These are phyloP conservation scores for Anguilla rostrata DNA, from an alignment of 2,113 vertebrate species.

Conservation along the genomic window DNA sequence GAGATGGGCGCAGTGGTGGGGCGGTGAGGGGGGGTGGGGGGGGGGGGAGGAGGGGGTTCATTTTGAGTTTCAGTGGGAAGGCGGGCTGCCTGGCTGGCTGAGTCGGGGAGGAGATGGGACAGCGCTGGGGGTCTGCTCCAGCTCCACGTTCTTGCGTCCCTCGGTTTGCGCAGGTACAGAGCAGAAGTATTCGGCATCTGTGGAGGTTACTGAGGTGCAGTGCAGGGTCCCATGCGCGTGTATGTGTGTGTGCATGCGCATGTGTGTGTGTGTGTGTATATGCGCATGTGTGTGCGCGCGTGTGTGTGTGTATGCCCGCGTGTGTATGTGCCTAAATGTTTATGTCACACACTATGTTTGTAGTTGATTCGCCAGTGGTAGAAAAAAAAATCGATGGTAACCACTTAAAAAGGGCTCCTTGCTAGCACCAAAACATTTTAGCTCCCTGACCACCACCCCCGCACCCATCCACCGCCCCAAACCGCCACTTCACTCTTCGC, in stretches of 20 bases:
- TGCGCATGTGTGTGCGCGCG: neutral
- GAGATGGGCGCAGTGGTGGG: too few relatives aligned
- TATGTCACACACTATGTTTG: neutral
- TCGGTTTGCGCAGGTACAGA: neutral
- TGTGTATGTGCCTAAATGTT: neutral
- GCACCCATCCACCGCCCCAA: neutral
- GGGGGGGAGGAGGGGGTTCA: too few relatives aligned
- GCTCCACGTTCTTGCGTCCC: neutral
- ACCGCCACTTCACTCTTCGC: neutral
- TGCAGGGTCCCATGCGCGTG: neutral
- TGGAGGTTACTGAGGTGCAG: neutral
- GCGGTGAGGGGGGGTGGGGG: too few relatives aligned
- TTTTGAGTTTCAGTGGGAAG: neutral
- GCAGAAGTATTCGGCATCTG: neutral
- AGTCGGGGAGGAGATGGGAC: too few relatives aligned
- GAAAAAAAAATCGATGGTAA: neutral
- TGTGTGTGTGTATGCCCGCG: neutral
- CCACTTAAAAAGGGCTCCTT: neutral
- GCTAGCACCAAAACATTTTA: neutral
- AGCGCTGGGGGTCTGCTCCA: neutral
- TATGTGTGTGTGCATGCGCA: neutral
- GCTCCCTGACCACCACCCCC: neutral
- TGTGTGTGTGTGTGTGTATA: neutral
- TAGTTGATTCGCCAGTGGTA: neutral
- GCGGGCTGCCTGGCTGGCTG: neutral